Conservation (phyloP, 1,140 invertebrate species). For the Drosophila saltans region DNA sequence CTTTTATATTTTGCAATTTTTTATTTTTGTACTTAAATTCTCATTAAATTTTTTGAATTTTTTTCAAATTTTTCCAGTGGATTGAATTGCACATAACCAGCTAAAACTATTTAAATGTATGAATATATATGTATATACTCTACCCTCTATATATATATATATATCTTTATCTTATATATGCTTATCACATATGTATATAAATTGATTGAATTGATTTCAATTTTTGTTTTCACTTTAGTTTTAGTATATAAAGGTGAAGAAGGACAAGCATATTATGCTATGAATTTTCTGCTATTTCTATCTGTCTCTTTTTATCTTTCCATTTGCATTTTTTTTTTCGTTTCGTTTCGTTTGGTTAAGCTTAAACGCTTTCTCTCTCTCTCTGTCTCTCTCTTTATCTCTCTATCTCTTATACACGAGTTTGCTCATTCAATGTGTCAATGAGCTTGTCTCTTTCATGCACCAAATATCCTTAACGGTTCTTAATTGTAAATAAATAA, state of each 20-base stretch:
- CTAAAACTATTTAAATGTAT: conserved; percentile 9
- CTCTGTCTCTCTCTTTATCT: background rate
- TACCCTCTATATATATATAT: background rate
- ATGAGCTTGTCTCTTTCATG: conserved; percentile 13
- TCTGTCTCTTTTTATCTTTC: conserved; percentile 5
- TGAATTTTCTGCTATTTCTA: conserved; percentile 1
- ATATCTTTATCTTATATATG: background rate
- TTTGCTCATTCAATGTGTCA: background rate
- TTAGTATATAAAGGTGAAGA: background rate
- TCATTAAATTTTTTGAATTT: conserved; percentile 5
- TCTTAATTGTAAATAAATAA: background rate
- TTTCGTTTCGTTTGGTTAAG: conserved; percentile 19
- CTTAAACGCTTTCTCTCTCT: conserved; percentile 9
- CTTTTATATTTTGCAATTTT: background rate
- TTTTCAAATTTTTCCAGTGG: conserved; percentile 37
- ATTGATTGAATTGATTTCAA: conserved; percentile 9
- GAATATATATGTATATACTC: conserved; percentile 5
- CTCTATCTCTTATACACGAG: background rate
- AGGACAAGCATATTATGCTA: background rate
- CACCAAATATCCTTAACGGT: background rate
- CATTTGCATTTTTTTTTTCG: background rate
- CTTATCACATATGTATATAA: background rate
- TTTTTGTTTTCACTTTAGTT: conserved; percentile 11
- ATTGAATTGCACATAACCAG: conserved; percentile 28
- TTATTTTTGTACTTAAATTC: conserved; percentile 8